Base-by-base conservation (phyloP, 2,113 vertebrate genomes). In the Nycticebus coucang region DNA sequence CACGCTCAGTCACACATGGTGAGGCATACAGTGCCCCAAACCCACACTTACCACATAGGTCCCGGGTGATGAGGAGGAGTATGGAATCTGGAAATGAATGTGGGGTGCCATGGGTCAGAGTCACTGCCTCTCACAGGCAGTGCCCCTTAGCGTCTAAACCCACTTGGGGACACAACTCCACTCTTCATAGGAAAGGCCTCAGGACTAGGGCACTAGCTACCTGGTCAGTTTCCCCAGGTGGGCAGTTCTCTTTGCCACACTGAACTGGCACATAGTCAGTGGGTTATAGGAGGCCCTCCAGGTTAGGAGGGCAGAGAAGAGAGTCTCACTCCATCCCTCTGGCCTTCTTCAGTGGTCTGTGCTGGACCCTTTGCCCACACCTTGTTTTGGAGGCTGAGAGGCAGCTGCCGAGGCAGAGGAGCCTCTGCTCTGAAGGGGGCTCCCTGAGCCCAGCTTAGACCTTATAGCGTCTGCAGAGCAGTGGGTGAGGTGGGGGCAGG, bases 31-130 rank as follows among this genome's bases (percentile, higher is more conserved):
- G 8, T 8, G 30, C 17, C 41, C 59, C 4, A 2, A 19, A 60
- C 71, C 18, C 62, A 41, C 81, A 98, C 99, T 99, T 98, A 99
- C 99, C 99, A 99, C 99, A 0, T 99, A 99, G 98, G 99, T 99
- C 97, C 99, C 99, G 95, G 99, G 99, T 92, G 99, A 99, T 80
- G 99, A 99, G 97, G 99, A 99, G 96, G 99, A 99, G 93, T 99
- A 99, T 97, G 99, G 99, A 99, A 99, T 99, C 99, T 99, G 68
- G 98, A 53, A 98, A 97, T 85, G 68, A 98, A 97, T 7, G 41
- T 21, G 22, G 28, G 74, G 69, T 83, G 66, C 4, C 79, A 53
- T 0, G 0, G 4, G 84, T 95, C 28, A 90, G 85, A 79, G 68
- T 94, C 66, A 21, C 77, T n/a, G 59, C 86, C 77, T 82, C 68